Evolutionary conservation across 30 jellyfish, hydroid and myxozoan species (phyloP).

Genomic region (Mastigias papua): DNA sequence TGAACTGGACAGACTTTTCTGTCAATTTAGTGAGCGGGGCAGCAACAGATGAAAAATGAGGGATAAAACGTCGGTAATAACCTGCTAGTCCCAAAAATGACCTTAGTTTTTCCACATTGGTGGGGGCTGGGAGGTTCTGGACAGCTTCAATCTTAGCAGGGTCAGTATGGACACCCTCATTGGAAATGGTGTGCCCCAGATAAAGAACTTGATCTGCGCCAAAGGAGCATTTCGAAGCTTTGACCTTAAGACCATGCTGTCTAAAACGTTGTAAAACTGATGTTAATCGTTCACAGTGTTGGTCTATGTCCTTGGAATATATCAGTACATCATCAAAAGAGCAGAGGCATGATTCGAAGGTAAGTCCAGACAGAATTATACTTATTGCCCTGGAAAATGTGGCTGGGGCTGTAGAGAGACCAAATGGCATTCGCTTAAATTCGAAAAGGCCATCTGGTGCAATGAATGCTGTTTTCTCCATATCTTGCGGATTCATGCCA

Average conservation of each 20-base stretch:
- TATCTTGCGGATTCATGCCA: conserved; percentile 20
- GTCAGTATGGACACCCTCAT: conserved; percentile 9
- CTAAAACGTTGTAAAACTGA: conserved; percentile 33
- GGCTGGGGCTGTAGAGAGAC: conserved; percentile 39
- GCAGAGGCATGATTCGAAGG: conserved; percentile 22
- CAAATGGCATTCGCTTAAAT: conserved; percentile 40
- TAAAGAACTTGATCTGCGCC: conserved; percentile 45
- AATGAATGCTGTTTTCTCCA: conserved; percentile 49
- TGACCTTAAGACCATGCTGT: conserved; percentile 41
- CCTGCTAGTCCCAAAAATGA: conserved; percentile 61
- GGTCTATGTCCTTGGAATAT: not conserved
- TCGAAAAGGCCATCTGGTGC: conserved; percentile 46
- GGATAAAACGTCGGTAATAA: conserved; percentile 45
- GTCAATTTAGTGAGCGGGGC: conserved; percentile 55
- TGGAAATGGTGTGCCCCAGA: conserved; percentile 46
- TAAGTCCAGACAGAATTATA: conserved; percentile 11
- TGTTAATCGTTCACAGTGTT: conserved; percentile 36
- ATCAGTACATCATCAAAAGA: conserved; percentile 31
- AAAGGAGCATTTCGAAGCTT: conserved; percentile 59
- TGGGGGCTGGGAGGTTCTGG: conserved; percentile 26
- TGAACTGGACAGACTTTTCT: conserved; percentile 4
- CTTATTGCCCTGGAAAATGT: conserved; percentile 27
- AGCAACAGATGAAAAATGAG: conserved; percentile 50
- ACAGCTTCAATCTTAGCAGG: conserved; percentile 29
- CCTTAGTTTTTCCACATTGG: conserved; percentile 38